These are phyloP conservation scores for Lutjanus campechanus DNA, from an alignment of 2,797 vertebrate species.

Conservation along the genomic window DNA sequence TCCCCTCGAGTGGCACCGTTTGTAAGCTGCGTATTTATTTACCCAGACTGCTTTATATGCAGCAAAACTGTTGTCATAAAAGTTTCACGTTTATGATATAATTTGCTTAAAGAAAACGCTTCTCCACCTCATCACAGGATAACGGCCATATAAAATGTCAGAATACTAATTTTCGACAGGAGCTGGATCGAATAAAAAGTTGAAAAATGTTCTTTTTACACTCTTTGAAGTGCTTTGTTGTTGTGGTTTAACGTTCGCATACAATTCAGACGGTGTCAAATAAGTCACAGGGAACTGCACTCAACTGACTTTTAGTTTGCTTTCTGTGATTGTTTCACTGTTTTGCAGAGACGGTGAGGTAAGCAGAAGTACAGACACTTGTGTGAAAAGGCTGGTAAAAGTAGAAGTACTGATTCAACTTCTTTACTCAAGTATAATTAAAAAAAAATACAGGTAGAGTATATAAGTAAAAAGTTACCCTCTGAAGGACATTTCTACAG, in stretches of 20 bases:
- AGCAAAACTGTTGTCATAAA: conserved; percentile 24
- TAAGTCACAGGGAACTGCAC: conserved; percentile 46
- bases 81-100: conserved; percentile 5
- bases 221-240: conserved; percentile 56
- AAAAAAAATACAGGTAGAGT: no score
- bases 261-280: conserved; percentile 44
- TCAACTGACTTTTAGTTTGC: conserved; percentile 44
- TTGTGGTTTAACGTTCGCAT: conserved; percentile 46
- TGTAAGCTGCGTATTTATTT: conserved; percentile 38
- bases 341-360: background rate
- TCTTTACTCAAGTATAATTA: no score
- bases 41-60: conserved; percentile 43
- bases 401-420: no score
- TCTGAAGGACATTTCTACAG: no score
- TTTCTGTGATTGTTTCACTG: conserved; percentile 36
- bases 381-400: no score
- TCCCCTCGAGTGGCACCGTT: conserved; percentile 5
- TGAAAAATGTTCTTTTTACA: conserved; percentile 45
- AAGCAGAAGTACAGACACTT: no score
- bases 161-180: conserved; percentile 13
- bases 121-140: conserved; percentile 1
- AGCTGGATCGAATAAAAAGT: conserved; percentile 26
- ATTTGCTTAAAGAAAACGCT: conserved; percentile 1
- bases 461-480: no score
- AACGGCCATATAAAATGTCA: conserved; percentile 38